phyloP scores from a whole-genome alignment of 2,113 vertebrate genomes.

The Stigmatopora nigra region DNA sequence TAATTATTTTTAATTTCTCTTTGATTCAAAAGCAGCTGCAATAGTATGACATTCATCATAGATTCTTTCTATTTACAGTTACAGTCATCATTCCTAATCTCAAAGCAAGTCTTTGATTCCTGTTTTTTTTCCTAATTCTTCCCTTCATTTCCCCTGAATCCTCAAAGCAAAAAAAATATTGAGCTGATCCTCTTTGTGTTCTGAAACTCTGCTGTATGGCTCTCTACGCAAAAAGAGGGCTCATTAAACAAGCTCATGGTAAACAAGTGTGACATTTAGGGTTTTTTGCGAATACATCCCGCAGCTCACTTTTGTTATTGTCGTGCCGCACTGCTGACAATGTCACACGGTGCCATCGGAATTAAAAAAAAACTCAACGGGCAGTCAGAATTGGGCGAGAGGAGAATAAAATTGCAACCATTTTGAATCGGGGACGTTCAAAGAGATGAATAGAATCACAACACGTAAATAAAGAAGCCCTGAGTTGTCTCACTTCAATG shows the following conservation, averaged over 20 bases:
- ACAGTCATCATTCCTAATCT: slow-evolving; percentile 63
- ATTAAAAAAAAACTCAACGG: not conserved
- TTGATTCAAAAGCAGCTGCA: slow-evolving; percentile 64
- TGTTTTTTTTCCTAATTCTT: slow-evolving; percentile 46
- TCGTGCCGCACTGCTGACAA: slow-evolving; percentile 21
- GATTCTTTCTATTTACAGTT: slow-evolving; percentile 68
- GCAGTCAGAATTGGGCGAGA: slow-evolving; percentile 16
- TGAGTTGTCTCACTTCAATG: slow-evolving; percentile 42
- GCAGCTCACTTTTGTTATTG: slow-evolving; percentile 41
- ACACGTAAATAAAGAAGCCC: slow-evolving; percentile 35
- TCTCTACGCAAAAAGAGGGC: slow-evolving; percentile 22
- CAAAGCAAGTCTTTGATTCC: slow-evolving; percentile 42
- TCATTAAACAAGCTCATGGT: slow-evolving; percentile 39
- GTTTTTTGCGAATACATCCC: slow-evolving; percentile 29
- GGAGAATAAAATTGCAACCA: slow-evolving; percentile 23
- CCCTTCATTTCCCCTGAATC: slow-evolving; percentile 23
- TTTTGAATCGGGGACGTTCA: slow-evolving; percentile 53
- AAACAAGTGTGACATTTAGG: slow-evolving; percentile 66
- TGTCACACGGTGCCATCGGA: slow-evolving; percentile 42
- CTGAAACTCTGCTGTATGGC: slow-evolving; percentile 8
- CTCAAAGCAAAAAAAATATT: slow-evolving; percentile 28
- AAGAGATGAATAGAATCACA: slow-evolving; percentile 43
- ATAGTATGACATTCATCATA: slow-evolving; percentile 67
- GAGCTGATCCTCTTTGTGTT: slow-evolving; percentile 25
- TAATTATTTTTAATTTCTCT: slow-evolving; percentile 15